Percentiles rank a stretch among this genome's conserved stretches.
Evolutionary conservation across 35 echinoderm and acorn worm species (phyloP).

Genomic region (Strongylocentrotus purpuratus): DNA sequence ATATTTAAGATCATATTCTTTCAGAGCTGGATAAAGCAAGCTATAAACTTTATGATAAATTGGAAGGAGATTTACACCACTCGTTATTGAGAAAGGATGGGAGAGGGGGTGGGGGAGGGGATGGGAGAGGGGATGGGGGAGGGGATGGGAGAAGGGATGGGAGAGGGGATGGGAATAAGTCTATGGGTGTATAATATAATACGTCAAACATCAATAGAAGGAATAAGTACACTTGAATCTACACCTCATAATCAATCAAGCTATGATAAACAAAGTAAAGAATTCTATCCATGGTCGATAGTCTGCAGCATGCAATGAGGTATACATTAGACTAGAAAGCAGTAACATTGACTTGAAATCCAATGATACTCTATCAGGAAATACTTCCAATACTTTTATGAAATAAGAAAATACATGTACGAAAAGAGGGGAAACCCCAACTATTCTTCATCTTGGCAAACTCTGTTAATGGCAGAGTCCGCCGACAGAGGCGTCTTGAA

Average conservation of each 20-base stretch:
- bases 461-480: not conserved
- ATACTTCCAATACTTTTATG: too few relatives aligned
- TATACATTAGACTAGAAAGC: not conserved
- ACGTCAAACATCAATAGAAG: not conserved
- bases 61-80: not conserved
- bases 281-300: not conserved
- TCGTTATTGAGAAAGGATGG: not conserved
- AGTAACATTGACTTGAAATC: too few relatives aligned
- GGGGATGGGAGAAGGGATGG: not conserved
- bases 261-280: not conserved
- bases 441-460: slow-evolving; percentile 9
- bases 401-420: not conserved
- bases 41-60: not conserved
- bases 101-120: too few relatives aligned
- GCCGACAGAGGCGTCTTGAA: not conserved
- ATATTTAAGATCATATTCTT: not conserved
- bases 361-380: too few relatives aligned
- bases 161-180: too few relatives aligned
- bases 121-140: not conserved
- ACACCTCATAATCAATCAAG: not conserved
- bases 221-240: slow-evolving; percentile 5
- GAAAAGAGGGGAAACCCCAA: not conserved
- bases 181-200: not conserved
- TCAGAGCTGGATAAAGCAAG: not conserved
- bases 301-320: not conserved